Evolutionary conservation across 2,113 vertebrate genomes (phyloP).

Genomic region (Tretioscincus oriximinensis): DNA sequence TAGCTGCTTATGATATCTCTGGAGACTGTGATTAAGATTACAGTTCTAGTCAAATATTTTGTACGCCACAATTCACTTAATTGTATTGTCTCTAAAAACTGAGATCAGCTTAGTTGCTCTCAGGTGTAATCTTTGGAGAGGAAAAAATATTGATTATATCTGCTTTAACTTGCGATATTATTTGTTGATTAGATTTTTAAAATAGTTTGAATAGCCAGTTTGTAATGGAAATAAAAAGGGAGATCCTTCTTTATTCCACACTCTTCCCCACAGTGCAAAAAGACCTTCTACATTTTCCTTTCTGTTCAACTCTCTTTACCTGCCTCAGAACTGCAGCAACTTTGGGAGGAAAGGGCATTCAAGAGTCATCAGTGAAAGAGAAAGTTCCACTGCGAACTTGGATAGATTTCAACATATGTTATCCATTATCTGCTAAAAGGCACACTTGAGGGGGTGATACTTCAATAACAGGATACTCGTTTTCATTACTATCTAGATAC

Average conservation of each 20-base stretch:
- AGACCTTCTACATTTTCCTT: not conserved
- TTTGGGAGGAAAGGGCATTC: too few relatives aligned
- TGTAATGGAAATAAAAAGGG: not conserved
- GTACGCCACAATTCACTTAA: not conserved
- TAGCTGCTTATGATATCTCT: not conserved
- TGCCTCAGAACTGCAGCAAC: too few relatives aligned
- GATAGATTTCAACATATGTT: too few relatives aligned
- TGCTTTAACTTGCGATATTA: not conserved
- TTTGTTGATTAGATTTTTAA: not conserved
- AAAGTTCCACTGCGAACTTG: too few relatives aligned
- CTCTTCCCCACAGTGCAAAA: not conserved
- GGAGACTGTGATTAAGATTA: not conserved
- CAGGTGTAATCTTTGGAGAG: constrained; percentile 7
- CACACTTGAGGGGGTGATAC: not conserved
- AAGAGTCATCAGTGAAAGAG: too few relatives aligned
- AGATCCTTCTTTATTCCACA: not conserved
- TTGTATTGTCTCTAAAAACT: constrained; percentile 2
- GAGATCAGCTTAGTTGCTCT: constrained; percentile 2
- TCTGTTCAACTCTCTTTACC: too few relatives aligned
- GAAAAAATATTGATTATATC: not conserved
- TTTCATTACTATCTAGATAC: not conserved
- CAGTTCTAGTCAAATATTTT: not conserved
- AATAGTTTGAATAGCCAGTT: not conserved
- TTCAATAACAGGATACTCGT: not conserved
- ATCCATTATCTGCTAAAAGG: not conserved